These are phyloP conservation scores for Halcyon smyrnensis DNA, from an alignment of 2,797 vertebrate species.

Conservation along the genomic window DNA sequence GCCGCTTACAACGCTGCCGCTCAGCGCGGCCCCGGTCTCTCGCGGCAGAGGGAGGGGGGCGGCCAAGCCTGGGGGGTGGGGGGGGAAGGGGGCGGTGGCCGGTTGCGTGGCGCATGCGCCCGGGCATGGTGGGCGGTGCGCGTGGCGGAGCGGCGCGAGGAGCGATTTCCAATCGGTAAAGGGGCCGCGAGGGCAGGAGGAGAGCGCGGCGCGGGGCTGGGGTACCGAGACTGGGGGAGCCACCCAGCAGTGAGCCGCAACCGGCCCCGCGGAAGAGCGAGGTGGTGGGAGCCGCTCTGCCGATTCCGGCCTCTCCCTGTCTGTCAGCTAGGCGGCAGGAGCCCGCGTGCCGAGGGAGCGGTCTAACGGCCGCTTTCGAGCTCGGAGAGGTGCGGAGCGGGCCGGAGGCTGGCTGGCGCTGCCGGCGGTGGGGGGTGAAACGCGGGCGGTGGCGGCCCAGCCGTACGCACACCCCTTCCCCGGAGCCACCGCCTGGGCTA, in stretches of 20 bases:
- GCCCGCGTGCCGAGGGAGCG: no score
- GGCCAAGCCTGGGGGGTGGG: no score
- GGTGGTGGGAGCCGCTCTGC: background rate
- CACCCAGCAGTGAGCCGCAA: rapidly evolving
- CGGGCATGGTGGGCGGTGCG: background rate
- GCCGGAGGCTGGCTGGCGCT: background rate
- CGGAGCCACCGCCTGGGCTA: background rate
- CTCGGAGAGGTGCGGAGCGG: background rate
- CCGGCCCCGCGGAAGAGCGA: no score
- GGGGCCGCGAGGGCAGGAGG: background rate
- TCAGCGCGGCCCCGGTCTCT: background rate
- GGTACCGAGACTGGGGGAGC: background rate
- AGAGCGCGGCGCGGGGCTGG: no score
- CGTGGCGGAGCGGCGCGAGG: background rate
- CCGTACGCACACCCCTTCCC: no score
- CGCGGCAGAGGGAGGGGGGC: no score
- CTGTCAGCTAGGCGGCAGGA: background rate
- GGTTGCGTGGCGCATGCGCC: background rate
- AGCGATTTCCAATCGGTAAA: background rate
- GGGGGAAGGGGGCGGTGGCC: background rate
- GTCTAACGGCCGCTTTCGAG: background rate
- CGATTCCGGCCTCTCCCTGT: no score
- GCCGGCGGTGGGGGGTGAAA: no score
- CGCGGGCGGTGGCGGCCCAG: background rate
- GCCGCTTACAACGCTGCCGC: rapidly evolving